Evolutionary conservation across 2,888 invertebrate species (phyloP).

Genomic region (Drosophila prostipennis): DNA sequence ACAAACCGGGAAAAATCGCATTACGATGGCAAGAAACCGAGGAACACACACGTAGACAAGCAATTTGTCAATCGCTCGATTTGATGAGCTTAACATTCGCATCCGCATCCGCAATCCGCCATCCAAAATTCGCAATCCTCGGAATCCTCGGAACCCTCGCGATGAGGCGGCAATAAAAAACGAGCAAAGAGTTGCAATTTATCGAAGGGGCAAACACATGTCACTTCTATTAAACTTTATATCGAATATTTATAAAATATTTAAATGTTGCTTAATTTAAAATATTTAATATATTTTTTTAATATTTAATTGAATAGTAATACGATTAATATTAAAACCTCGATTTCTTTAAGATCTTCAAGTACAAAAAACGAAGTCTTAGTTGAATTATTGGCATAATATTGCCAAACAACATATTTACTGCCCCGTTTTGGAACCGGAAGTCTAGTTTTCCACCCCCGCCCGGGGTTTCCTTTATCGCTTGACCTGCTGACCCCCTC

Average conservation of each 20-base stretch:
- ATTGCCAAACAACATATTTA: not conserved
- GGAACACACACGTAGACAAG: conserved; percentile 71
- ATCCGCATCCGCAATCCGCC: conserved; percentile 5
- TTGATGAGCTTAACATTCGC: conserved; percentile 64
- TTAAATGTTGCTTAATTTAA: not conserved
- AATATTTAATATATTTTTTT: too few species aligned
- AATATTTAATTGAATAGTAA: too few species aligned
- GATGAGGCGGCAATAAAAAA: conserved; percentile 15
- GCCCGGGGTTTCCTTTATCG: not conserved
- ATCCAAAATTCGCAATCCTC: conserved; percentile 11
- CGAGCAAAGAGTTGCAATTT: conserved; percentile 23
- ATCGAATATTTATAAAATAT: too few species aligned
- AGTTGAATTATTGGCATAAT: not conserved
- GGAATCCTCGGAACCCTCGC: conserved; percentile 8
- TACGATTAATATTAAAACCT: too few species aligned
- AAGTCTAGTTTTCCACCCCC: conserved; percentile 1
- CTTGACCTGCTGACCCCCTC: conserved; percentile 23
- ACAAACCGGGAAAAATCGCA: conserved; percentile 14
- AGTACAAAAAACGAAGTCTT: not conserved
- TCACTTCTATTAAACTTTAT: not conserved
- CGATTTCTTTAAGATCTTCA: too few species aligned
- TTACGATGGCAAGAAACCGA: conserved; percentile 20
- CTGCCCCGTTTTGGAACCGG: not conserved
- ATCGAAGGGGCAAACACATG: conserved; percentile 1
- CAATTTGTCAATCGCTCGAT: conserved; percentile 74